Percentiles rank a stretch among this genome's conserved stretches.
Conservation (phyloP, 2,113 vertebrate species). For the Esox niger region DNA sequence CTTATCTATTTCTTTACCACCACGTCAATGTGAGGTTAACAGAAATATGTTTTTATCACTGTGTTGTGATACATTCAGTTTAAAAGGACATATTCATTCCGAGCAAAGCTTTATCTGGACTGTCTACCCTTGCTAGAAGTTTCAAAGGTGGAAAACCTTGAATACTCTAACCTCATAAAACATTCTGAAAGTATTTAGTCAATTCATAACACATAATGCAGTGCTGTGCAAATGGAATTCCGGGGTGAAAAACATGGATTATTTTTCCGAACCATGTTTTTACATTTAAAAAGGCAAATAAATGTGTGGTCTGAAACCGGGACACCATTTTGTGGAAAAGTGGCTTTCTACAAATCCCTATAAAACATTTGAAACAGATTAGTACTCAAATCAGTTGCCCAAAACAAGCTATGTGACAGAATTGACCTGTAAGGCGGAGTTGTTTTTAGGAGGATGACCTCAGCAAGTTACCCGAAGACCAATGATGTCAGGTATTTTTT, state of each 20-base stretch:
- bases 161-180: slow-evolving; percentile 24
- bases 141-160: slow-evolving; percentile 54
- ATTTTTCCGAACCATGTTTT: not conserved
- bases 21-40: not conserved
- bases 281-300: not conserved
- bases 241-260: not conserved
- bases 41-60: not conserved
- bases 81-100: slow-evolving; percentile 50
- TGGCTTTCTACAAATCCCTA: too few relatives aligned
- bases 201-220: slow-evolving; percentile 35
- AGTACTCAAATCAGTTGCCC: too few relatives aligned
- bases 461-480: not conserved
- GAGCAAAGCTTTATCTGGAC: slow-evolving; percentile 35
- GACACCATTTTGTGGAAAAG: too few relatives aligned
- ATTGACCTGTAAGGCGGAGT: too few relatives aligned
- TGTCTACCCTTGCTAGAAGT: slow-evolving; percentile 34
- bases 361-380: too few relatives aligned
- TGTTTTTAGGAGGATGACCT: not conserved
- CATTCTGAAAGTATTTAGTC: slow-evolving; percentile 27
- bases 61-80: slow-evolving; percentile 29
- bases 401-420: too few relatives aligned
- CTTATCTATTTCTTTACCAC: not conserved
- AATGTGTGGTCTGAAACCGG: not conserved
- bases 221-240: slow-evolving; percentile 7
- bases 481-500: not conserved